A percentile compares a stretch with the other conserved stretches of the same genome.
Evolutionary conservation across 2,888 invertebrate species (phyloP).

Genomic region (Volucella inflata): DNA sequence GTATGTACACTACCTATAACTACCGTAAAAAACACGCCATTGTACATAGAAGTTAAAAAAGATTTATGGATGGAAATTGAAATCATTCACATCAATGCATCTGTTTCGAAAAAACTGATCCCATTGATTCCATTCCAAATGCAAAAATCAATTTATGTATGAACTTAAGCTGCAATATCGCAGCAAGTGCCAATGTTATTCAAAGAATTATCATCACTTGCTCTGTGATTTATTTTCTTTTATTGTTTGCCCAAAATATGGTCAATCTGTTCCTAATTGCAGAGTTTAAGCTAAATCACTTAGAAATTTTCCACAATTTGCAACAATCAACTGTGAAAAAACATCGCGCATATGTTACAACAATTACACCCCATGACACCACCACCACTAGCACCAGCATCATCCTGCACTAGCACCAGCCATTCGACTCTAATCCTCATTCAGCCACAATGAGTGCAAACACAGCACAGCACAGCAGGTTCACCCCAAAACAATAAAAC

Average conservation of each 20-base stretch:
- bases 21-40: too few species aligned
- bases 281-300: constrained; percentile 68
- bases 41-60: too few species aligned
- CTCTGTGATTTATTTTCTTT: neutral
- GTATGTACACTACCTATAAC: too few species aligned
- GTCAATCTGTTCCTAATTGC: constrained; percentile 69
- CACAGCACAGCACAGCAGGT: constrained; percentile 72
- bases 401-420: constrained; percentile 17
- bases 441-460: constrained; percentile 73
- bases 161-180: too few species aligned
- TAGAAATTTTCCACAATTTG: constrained; percentile 65
- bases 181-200: too few species aligned
- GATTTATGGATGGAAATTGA: too few species aligned
- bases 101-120: too few species aligned
- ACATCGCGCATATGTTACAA: constrained; percentile 80
- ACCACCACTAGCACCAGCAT: neutral
- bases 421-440: constrained; percentile 41
- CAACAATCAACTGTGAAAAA: constrained; percentile 75
- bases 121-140: too few species aligned
- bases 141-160: too few species aligned
- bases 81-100: too few species aligned
- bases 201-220: too few species aligned
- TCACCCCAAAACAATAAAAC: constrained; percentile 59
- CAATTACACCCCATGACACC: constrained; percentile 77
- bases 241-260: constrained; percentile 7